A percentile compares a stretch with the other conserved stretches of the same genome.
Evolutionary conservation across 2,888 invertebrate genomes (phyloP).

Genomic region (Norana najaformis): DNA sequence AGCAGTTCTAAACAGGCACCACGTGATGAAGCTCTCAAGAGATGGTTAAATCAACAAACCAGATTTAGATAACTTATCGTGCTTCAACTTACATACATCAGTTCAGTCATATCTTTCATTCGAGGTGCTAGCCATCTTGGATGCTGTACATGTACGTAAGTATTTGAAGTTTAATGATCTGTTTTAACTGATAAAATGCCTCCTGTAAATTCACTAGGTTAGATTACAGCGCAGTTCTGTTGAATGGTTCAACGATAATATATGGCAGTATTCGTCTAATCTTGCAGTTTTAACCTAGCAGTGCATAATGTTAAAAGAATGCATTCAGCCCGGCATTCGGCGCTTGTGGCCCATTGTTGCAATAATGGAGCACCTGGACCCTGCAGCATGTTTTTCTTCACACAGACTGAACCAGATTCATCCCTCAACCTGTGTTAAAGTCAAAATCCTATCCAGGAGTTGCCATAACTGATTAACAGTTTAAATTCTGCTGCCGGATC

Average conservation of each 20-base stretch:
- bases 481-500: background rate
- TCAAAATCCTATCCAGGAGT: background rate
- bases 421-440: background rate
- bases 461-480: conserved; percentile 13
- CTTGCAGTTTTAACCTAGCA: background rate
- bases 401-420: background rate
- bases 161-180: background rate
- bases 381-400: background rate
- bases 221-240: background rate
- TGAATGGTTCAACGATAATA: background rate
- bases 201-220: background rate
- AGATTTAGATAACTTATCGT: background rate
- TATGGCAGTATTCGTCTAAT: background rate
- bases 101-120: background rate
- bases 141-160: background rate
- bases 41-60: background rate
- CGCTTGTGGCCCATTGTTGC: background rate
- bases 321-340: background rate
- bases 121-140: background rate
- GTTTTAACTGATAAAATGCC: background rate
- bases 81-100: background rate
- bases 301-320: background rate
- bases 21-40: background rate
- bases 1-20: background rate
- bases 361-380: background rate